A percentile compares a stretch with the other conserved stretches of the same genome.
These are phyloP conservation scores for Nasonia vitripennis DNA, from an alignment of 1,140 invertebrate genomes.

Conservation along the genomic window DNA sequence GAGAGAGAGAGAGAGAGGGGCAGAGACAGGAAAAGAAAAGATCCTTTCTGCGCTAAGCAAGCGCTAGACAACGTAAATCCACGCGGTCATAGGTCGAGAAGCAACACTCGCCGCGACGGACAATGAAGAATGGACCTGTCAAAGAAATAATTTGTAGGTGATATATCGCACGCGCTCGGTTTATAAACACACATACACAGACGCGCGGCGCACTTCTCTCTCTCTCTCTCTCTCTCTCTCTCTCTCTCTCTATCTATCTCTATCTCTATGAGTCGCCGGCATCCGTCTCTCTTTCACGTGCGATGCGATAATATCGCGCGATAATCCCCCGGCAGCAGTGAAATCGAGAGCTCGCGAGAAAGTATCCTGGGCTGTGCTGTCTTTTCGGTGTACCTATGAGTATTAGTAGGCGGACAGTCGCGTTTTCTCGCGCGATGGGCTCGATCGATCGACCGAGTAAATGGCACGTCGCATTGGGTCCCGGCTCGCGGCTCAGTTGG, in stretches of 20 bases:
- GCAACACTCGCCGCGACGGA: slow-evolving; percentile 4
- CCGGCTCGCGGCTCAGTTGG: too few relatives aligned
- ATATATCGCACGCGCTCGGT: slow-evolving; percentile 40
- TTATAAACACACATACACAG: not conserved
- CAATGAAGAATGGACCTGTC: slow-evolving; percentile 50
- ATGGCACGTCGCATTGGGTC: too few relatives aligned
- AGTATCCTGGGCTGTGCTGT: not conserved
- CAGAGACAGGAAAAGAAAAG: slow-evolving; percentile 3
- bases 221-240: too few relatives aligned
- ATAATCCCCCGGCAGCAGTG: slow-evolving; percentile 1
- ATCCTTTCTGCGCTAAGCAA: not conserved
- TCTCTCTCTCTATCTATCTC: too few relatives aligned
- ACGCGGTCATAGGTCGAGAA: not conserved
- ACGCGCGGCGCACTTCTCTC: not conserved
- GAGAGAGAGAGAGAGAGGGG: not conserved
- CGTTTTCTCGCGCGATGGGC: too few relatives aligned
- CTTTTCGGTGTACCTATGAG: not conserved
- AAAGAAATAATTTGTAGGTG: slow-evolving; percentile 48
- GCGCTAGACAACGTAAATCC: not conserved
- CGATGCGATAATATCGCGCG: not conserved
- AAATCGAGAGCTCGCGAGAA: slow-evolving; percentile 20
- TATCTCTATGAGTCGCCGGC: not conserved
- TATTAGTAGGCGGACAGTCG: too few relatives aligned
- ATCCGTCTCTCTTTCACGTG: not conserved
- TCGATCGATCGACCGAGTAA: too few relatives aligned